Percentiles rank a stretch among this genome's conserved stretches.
phyloP scores from a whole-genome alignment of 1,140 invertebrate species.

The Nasonia giraulti region DNA sequence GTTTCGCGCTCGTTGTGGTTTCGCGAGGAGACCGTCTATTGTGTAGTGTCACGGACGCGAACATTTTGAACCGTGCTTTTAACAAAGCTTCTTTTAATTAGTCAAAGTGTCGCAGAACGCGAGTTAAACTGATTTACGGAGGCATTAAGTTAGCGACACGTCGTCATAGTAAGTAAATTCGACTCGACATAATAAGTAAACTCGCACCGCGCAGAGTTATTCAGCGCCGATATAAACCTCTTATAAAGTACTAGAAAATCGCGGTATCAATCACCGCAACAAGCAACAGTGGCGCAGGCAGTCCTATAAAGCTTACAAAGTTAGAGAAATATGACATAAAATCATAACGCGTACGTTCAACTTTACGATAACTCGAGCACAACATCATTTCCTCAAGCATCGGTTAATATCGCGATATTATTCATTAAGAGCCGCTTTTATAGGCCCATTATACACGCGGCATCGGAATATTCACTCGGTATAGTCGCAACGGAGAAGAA shows the following conservation, averaged over 20 bases:
- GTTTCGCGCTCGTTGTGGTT: neutral
- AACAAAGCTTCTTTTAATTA: neutral
- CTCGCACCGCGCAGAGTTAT: neutral
- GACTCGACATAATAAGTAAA: neutral
- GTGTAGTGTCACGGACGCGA: neutral
- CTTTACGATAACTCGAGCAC: constrained; percentile 49
- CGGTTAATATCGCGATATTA: constrained; percentile 49
- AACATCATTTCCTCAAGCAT: constrained; percentile 50
- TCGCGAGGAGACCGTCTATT: neutral
- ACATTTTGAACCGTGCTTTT: too few relatives aligned
- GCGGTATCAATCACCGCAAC: constrained; percentile 41
- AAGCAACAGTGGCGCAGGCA: neutral
- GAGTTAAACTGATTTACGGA: neutral
- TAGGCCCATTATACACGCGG: constrained; percentile 39
- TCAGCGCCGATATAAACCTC: constrained; percentile 10
- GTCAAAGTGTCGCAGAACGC: neutral
- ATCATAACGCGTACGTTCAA: constrained; percentile 46
- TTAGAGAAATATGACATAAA: constrained; percentile 47
- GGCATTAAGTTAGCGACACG: neutral
- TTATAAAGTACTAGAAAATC: constrained; percentile 27
- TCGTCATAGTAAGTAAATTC: neutral
- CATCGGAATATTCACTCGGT: neutral
- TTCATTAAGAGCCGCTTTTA: constrained; percentile 47
- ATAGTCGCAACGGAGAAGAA: neutral
- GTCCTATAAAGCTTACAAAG: constrained; percentile 40